phyloP scores from a whole-genome alignment of 1,140 invertebrate species.

The Cydia strobilella region DNA sequence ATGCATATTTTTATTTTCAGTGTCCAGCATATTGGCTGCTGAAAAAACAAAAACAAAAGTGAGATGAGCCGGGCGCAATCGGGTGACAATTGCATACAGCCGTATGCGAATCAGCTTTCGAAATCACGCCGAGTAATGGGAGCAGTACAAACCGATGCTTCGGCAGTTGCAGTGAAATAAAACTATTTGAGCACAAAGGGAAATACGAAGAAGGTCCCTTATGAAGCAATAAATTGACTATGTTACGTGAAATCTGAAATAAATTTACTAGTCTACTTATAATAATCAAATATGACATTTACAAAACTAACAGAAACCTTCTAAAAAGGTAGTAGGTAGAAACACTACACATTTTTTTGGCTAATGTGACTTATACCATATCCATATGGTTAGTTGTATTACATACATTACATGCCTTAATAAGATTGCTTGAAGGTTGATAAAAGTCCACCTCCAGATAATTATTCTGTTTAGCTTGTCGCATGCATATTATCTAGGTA shows the following conservation, averaged over 20 bases:
- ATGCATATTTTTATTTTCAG: constrained; percentile 18
- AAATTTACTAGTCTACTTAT: too few species aligned
- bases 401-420: too few species aligned
- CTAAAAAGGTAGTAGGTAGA: too few species aligned
- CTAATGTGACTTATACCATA: too few species aligned
- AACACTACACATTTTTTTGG: too few species aligned
- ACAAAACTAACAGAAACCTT: too few species aligned
- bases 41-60: constrained; percentile 10
- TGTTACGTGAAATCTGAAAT: neutral
- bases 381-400: too few species aligned
- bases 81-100: constrained; percentile 29
- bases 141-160: neutral
- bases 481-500: too few species aligned
- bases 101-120: constrained; percentile 26
- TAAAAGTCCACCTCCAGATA: too few species aligned
- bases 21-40: constrained; percentile 2
- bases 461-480: too few species aligned
- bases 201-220: neutral
- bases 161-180: constrained; percentile 18
- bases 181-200: neutral
- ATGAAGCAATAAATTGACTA: neutral
- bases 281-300: too few species aligned
- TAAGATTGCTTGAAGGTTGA: too few species aligned
- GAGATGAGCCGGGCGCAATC: constrained; percentile 25
- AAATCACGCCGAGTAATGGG: constrained; percentile 25